Conservation (phyloP, 2,888 invertebrate species). For the Rhamnusium bicolor region DNA sequence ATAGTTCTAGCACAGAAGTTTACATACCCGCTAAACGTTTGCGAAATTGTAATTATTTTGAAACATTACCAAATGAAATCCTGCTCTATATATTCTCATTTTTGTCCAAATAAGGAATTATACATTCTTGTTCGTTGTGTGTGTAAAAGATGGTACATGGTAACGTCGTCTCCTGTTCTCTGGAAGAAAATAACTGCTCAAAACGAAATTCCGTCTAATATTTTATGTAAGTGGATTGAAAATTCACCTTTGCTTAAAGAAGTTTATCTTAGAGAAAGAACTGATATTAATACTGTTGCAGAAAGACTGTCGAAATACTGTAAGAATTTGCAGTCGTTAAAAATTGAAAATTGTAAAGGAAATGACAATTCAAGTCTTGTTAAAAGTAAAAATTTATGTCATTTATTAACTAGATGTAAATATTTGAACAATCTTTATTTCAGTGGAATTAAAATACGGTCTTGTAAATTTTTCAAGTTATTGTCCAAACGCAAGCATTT, state of each 20-base stretch:
- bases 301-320: slow-evolving; percentile 44
- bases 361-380: slow-evolving; percentile 34
- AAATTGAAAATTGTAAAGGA: slow-evolving; percentile 51
- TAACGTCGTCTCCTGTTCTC: slow-evolving; percentile 49
- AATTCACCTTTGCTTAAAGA: slow-evolving; percentile 52
- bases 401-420: slow-evolving; percentile 50
- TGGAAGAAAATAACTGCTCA: slow-evolving; percentile 54
- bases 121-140: slow-evolving; percentile 47
- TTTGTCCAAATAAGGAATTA: slow-evolving; percentile 49
- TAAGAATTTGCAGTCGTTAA: slow-evolving; percentile 46
- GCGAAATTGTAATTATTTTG: slow-evolving; percentile 43
- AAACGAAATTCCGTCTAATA: slow-evolving; percentile 47
- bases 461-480: slow-evolving; percentile 21
- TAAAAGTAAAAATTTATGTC: slow-evolving; percentile 48
- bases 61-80: neutral
- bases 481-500: slow-evolving; percentile 31
- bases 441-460: slow-evolving; percentile 23
- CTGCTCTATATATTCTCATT: slow-evolving; percentile 51
- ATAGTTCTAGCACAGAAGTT: neutral
- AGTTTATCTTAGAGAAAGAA: slow-evolving; percentile 44
- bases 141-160: slow-evolving; percentile 54
- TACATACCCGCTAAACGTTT: slow-evolving; percentile 39
- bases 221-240: slow-evolving; percentile 54
- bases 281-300: slow-evolving; percentile 49
- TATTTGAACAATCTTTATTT: slow-evolving; percentile 46